phyloP scores from a whole-genome alignment of 1,140 invertebrate species.

The Panagrolaimus sp. region DNA sequence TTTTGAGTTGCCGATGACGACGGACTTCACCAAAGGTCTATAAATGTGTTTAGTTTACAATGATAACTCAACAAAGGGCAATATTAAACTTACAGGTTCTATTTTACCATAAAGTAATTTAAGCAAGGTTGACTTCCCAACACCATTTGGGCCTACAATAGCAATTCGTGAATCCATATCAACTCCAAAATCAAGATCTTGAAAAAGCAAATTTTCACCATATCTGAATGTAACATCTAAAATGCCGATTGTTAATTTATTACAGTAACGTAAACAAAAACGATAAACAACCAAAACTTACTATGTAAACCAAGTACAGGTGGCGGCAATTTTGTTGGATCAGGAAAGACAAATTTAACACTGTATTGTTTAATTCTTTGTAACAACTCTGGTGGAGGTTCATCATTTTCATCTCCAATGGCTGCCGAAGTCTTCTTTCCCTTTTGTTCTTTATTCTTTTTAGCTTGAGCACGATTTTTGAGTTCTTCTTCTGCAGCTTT shows the following conservation, averaged over 20 bases:
- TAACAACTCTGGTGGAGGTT: constrained; percentile 73
- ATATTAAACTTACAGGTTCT: constrained; percentile 69
- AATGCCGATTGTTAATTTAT: constrained; percentile 71
- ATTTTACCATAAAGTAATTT: constrained; percentile 88
- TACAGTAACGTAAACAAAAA: no score
- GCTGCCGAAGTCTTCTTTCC: constrained; percentile 59
- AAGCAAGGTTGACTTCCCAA: constrained; percentile 89
- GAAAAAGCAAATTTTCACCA: constrained; percentile 37
- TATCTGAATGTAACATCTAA: constrained; percentile 48
- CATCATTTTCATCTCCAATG: constrained; percentile 65
- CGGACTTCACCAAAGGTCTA: constrained; percentile 73
- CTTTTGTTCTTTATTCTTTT: constrained; percentile 53
- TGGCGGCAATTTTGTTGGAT: constrained; percentile 84
- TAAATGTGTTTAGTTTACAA: constrained; percentile 30
- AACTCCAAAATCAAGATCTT: constrained; percentile 71
- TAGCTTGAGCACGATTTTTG: constrained; percentile 84
- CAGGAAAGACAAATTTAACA: constrained; percentile 93
- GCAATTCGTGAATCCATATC: constrained; percentile 91
- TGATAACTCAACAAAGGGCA: neutral
- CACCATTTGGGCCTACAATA: constrained; percentile 88
- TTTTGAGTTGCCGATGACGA: constrained; percentile 83
- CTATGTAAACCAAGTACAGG: constrained; percentile 83
- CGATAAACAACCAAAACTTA: constrained; percentile 18
- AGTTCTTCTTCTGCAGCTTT: constrained; percentile 74
- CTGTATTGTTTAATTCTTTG: constrained; percentile 84